Evolutionary conservation across 2,888 invertebrate genomes (phyloP), one percentile per base, ranked within the genome.

Genomic region (Axea sp.): DNA sequence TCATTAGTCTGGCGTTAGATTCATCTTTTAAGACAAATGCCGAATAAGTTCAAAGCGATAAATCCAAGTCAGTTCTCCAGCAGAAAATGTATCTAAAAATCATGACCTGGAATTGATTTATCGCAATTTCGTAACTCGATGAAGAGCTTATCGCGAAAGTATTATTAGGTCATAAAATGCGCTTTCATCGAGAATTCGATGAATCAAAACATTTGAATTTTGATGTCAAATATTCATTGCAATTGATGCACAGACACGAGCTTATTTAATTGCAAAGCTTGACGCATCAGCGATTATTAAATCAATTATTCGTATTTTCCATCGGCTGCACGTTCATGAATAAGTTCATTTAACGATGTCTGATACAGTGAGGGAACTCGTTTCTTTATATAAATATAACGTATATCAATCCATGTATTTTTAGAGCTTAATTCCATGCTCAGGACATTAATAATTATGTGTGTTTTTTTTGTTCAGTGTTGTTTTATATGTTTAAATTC

Each of bases 281-380:
- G 9, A 39, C 2, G 9, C 19, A 9, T 9, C 19, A 2, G 3
- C 9, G 49, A 51, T 51, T 35, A 33, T 24, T 33, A 33, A 35
- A 22, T 51, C 35, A 51, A 51, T 51, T 51, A 33, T 11, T 19
- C 31, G 24, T 19, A 11, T 35, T 51, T 24, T 17, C 30, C 7
- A 6, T 2, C 7, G 26, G 7, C 7, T 7, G 26, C 1, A 26
- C 7, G 26, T 5, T 30, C 5, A 30, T n/a, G 30, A 30, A 30
- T 30, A 9, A 30, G 5, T 30, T 9, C n/a, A 9, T 28, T 28
- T 9, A 28, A 7, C 1, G 9, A 28, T 6, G 28, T 9, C 8
- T n/a, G 28, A 28, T 28, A 8, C 3, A 24, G 1, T 24, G 1
- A 24, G 24, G 1, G 7, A 3, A 17, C 2, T 17, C 17, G 3